Percentiles rank a stretch among this genome's conserved stretches.
phyloP scores from a whole-genome alignment of 2,888 invertebrate genomes.

The Arctia plantaginis region DNA sequence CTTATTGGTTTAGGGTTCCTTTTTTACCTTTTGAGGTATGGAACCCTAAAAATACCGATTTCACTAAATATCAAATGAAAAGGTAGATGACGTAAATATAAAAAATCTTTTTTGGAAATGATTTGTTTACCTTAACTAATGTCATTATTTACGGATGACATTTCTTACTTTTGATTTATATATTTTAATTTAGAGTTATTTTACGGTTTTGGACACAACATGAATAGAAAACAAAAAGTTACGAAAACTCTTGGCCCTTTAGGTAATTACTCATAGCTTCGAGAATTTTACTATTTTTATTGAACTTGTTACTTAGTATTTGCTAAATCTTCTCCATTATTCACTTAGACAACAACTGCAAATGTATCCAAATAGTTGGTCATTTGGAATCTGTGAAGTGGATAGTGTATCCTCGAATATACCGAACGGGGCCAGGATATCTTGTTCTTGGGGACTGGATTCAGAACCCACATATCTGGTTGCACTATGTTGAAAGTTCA shows the following conservation, averaged over 20 bases:
- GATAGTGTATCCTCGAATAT: conserved; percentile 57
- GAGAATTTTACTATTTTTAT: background rate
- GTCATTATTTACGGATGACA: background rate
- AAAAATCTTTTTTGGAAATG: background rate
- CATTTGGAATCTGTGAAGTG: conserved; percentile 70
- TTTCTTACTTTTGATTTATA: background rate
- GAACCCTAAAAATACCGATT: too few relatives aligned
- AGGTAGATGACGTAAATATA: background rate
- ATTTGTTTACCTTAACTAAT: background rate
- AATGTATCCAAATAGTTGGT: conserved; percentile 68
- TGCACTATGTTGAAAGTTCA: conserved; percentile 69
- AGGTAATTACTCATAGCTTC: background rate
- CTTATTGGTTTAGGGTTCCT: too few relatives aligned
- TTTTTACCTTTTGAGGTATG: too few relatives aligned
- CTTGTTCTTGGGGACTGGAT: conserved; percentile 72
- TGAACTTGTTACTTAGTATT: too few relatives aligned
- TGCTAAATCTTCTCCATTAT: background rate
- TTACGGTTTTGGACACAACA: background rate
- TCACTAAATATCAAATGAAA: too few relatives aligned
- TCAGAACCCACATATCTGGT: conserved; percentile 68
- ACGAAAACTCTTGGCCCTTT: background rate
- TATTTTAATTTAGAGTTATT: background rate
- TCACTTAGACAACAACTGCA: conserved; percentile 57
- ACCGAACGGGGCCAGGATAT: conserved; percentile 59
- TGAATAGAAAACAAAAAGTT: conserved; percentile 3